Base-by-base conservation (phyloP, 1,140 invertebrate species). In the Drosophila funebris region DNA sequence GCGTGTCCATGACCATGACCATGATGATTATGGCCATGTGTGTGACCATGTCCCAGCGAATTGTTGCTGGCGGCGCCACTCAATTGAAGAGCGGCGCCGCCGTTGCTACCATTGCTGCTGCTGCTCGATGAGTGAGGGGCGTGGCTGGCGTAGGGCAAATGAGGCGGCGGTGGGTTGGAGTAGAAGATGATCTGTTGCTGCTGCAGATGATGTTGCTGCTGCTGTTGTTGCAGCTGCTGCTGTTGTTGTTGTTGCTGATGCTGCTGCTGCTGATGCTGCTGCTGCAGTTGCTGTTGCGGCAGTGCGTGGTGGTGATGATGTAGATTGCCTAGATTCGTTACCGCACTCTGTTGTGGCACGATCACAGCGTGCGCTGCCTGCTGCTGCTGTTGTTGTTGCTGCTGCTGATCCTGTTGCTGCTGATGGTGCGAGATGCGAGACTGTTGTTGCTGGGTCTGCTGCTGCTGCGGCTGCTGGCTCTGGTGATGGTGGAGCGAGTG, bases 11-110 rank as follows among this genome's bases (percentile, higher is more conserved):
- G 63, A 3, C 18, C 53, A 24, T 48, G 44, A 6, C 20, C 41
- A 31, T 61, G 46, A 24, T 71, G 73, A 16, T 66, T 52, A 31
- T 71, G 60, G 44, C 67, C 58, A 16, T 60, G 57, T 16, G 13
- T 24, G 16, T 44, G 57, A 11, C 52, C 46, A 48, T 81, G 78
- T 44, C 63, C 75, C 36, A 88, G 46, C 13, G 82, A 48, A 5
- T 52, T 70, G 33, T 24, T 85, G 78, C 63, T 85, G 78, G 61
- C 73, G 77, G 66, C 74, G 80, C 70, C 78, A 69, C 83, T 78
- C 63, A 87, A 63, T 83, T 88, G 89, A 9, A 68, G 68, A 76
- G 73, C 70, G 80, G 77, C 81, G 70, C 84, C 73, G 76, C 83
- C 79, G 50, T 62, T 69, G 36, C 62, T 70, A 48, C 73, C 70